phyloP scores from a whole-genome alignment of 2,113 vertebrate species.

The Cheirogaleus medius region DNA sequence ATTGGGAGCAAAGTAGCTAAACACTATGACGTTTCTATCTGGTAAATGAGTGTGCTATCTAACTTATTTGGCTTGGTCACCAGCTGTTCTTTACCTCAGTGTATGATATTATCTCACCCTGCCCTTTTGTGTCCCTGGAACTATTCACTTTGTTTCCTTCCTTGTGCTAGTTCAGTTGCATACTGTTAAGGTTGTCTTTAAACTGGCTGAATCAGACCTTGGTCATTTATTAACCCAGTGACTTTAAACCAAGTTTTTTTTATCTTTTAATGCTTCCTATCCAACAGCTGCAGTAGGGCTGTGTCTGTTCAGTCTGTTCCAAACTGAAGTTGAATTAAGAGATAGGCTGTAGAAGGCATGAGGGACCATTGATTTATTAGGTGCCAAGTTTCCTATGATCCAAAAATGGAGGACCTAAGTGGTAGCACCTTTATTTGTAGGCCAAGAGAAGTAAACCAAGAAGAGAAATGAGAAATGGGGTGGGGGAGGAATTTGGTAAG shows the following conservation, averaged over 20 bases:
- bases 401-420: background rate
- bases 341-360: background rate
- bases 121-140: background rate
- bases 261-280: conserved; percentile 68
- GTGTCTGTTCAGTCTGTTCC: conserved; percentile 50
- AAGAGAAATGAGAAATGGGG: background rate
- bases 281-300: conserved; percentile 58
- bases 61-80: conserved; percentile 15
- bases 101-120: conserved; percentile 5
- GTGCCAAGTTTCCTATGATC: conserved; percentile 41
- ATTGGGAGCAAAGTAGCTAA: conserved; percentile 45
- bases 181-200: conserved; percentile 25
- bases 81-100: conserved; percentile 60
- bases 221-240: conserved; percentile 72
- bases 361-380: conserved; percentile 20
- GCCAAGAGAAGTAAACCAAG: background rate
- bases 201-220: conserved; percentile 51
- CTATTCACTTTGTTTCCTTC: conserved; percentile 65
- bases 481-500: background rate
- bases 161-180: background rate
- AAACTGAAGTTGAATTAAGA: conserved; percentile 64
- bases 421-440: background rate
- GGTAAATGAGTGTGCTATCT: conserved; percentile 15
- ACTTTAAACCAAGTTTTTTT: conserved; percentile 71
- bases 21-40: background rate